These are phyloP conservation scores for Aphyosemion australe DNA, from an alignment of 2,113 vertebrate species.

Conservation along the genomic window DNA sequence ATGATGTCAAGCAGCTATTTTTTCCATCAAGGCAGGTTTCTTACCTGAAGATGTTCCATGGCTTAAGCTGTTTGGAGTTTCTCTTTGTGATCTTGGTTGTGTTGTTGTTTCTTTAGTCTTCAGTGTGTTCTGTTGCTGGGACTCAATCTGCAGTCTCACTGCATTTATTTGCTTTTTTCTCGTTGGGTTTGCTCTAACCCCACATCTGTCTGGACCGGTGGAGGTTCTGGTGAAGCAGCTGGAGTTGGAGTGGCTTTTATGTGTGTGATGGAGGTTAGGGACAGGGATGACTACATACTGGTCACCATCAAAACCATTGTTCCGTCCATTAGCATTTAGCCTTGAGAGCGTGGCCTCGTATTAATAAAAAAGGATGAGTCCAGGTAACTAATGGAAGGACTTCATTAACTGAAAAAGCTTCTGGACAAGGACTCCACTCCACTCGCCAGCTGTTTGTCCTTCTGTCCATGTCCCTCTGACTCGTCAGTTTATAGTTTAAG, in stretches of 20 bases:
- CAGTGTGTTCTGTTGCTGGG: neutral
- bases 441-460: neutral
- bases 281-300: neutral
- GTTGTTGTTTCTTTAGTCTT: neutral
- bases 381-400: too few relatives aligned
- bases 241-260: neutral
- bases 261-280: neutral
- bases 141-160: constrained; percentile 6
- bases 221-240: neutral
- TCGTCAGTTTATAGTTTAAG: neutral
- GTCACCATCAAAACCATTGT: constrained; percentile 8
- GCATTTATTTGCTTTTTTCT: constrained; percentile 51
- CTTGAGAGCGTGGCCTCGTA: constrained; percentile 53
- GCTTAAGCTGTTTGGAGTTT: neutral
- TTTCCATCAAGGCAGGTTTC: neutral
- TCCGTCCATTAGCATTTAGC: constrained; percentile 60
- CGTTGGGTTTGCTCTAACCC: neutral
- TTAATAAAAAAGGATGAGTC: constrained; percentile 31
- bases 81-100: neutral
- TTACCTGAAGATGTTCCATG: constrained; percentile 75
- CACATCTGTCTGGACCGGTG: neutral
- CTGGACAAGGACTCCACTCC: neutral
- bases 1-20: too few relatives aligned
- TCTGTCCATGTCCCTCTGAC: constrained; percentile 3
- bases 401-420: neutral